Evolutionary conservation across 1,140 invertebrate species (phyloP).

Genomic region (Brachionus asplanchnoidis): DNA sequence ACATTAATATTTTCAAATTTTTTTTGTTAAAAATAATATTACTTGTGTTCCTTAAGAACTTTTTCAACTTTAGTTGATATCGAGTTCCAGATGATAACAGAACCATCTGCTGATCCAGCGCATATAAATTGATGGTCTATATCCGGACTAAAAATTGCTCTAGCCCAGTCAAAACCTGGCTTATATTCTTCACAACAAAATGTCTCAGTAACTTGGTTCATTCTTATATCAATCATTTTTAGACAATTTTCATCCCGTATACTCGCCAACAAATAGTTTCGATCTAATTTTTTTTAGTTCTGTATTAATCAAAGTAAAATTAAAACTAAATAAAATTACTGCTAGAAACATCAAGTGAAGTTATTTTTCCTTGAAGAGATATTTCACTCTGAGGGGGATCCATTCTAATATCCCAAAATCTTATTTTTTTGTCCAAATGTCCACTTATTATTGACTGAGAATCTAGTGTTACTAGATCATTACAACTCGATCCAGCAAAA

Average conservation of each 20-base stretch:
- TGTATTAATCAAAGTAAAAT: background rate
- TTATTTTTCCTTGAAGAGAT: constrained; percentile 82
- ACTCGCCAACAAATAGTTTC: constrained; percentile 79
- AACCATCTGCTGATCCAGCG: constrained; percentile 81
- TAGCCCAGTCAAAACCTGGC: constrained; percentile 85
- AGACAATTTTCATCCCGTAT: constrained; percentile 83
- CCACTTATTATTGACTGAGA: constrained; percentile 85
- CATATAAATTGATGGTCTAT: constrained; percentile 69
- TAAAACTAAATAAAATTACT: constrained; percentile 59
- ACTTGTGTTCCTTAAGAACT: constrained; percentile 81
- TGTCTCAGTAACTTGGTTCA: constrained; percentile 80
- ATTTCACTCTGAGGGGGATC: constrained; percentile 68
- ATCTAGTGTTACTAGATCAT: constrained; percentile 84
- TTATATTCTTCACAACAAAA: constrained; percentile 87
- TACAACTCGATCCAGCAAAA: constrained; percentile 91
- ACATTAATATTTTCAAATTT: background rate
- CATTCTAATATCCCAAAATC: constrained; percentile 85
- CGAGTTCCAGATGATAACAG: constrained; percentile 85
- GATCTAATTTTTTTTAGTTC: constrained; percentile 63
- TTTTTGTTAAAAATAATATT: constrained; percentile 56
- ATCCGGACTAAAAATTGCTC: constrained; percentile 84
- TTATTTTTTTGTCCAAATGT: constrained; percentile 91
- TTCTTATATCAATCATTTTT: constrained; percentile 84
- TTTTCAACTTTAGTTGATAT: constrained; percentile 69
- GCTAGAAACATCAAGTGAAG: constrained; percentile 83